Conservation (phyloP, 2,797 vertebrate genomes). For the Centroberyx gerrardi region DNA sequence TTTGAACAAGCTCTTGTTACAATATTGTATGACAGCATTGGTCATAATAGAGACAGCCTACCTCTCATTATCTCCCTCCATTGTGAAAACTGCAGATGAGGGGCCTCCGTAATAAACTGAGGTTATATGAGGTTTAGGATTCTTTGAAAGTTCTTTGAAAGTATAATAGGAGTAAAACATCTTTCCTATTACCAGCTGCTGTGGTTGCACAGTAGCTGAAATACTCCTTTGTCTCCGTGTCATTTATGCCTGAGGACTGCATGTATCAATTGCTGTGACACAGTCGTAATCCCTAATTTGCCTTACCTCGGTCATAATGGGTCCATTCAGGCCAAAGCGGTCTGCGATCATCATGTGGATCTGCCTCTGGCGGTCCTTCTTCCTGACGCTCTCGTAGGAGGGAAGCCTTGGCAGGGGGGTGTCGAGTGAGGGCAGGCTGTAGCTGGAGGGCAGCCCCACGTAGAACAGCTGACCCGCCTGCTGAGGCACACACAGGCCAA, state of each 20-base stretch:
- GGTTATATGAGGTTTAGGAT: slow-evolving; percentile 18
- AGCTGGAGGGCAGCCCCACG: slow-evolving; percentile 85
- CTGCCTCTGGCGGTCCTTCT: slow-evolving; percentile 89
- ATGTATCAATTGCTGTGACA: slow-evolving; percentile 35
- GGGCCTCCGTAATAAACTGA: not conserved
- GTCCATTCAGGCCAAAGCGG: slow-evolving; percentile 86
- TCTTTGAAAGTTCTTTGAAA: slow-evolving; percentile 8
- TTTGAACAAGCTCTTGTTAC: slow-evolving; percentile 61
- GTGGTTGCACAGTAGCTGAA: slow-evolving; percentile 25
- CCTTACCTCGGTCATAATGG: slow-evolving; percentile 81
- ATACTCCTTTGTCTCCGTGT: slow-evolving; percentile 29
- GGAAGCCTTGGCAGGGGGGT: slow-evolving; percentile 83
- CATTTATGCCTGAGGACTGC: slow-evolving; percentile 24
- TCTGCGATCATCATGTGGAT: slow-evolving; percentile 90
- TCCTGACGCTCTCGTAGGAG: slow-evolving; percentile 88
- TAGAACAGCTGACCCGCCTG: slow-evolving; percentile 86
- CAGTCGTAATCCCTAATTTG: slow-evolving; percentile 36
- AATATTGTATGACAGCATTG: slow-evolving; percentile 42
- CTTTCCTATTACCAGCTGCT: not conserved
- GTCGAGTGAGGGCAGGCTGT: slow-evolving; percentile 83
- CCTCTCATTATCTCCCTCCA: slow-evolving; percentile 29
- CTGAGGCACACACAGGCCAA: slow-evolving; percentile 21
- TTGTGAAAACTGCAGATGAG: slow-evolving; percentile 25
- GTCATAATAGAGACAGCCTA: slow-evolving; percentile 22
- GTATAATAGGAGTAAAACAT: slow-evolving; percentile 16